Evolutionary conservation across 2,797 vertebrate genomes (phyloP).

Genomic region (Smutsia gigantea): DNA sequence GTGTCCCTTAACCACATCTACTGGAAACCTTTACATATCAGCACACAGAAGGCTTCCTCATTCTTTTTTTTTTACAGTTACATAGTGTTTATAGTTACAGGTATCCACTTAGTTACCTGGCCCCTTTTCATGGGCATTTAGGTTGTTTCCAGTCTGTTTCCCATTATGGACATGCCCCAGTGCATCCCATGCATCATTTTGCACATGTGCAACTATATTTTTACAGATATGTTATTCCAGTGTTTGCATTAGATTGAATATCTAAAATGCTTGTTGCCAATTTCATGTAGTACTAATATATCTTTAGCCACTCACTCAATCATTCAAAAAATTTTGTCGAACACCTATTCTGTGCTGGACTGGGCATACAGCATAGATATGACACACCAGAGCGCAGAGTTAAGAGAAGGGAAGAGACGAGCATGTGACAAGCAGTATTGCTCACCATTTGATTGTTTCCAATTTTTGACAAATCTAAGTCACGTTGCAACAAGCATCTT

Average conservation of each 20-base stretch:
- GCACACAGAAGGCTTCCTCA: neutral
- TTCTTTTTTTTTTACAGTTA: neutral
- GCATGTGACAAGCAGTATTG: rapidly evolving
- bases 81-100: neutral
- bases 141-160: neutral
- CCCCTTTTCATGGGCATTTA: neutral
- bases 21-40: neutral
- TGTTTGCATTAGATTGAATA: neutral
- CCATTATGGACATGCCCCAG: neutral
- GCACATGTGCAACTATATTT: rapidly evolving
- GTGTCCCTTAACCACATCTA: neutral
- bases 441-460: neutral
- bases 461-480: neutral
- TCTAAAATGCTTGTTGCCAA: neutral
- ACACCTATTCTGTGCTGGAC: neutral
- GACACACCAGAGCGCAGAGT: neutral
- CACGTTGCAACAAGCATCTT: neutral
- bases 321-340: neutral
- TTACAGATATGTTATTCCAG: neutral
- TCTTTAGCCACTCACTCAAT: neutral
- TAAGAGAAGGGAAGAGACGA: rapidly evolving
- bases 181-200: neutral
- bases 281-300: neutral
- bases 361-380: neutral
- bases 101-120: neutral